phyloP scores from a whole-genome alignment of 35 echinoderm and acorn worm species.

The Anneissia japonica region DNA sequence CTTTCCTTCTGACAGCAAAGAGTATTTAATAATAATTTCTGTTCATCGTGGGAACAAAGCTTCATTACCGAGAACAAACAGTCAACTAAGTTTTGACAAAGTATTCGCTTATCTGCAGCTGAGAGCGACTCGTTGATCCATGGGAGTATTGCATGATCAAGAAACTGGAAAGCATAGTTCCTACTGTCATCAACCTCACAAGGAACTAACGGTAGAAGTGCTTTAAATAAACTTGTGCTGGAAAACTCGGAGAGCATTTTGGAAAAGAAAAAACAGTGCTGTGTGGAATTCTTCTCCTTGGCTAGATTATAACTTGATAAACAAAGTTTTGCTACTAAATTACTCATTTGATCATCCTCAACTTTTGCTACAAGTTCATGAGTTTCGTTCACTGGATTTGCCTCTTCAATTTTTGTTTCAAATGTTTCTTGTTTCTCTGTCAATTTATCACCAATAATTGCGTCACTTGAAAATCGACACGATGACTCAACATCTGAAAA shows the following conservation, averaged over 20 bases:
- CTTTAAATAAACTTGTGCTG: neutral
- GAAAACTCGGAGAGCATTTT: neutral
- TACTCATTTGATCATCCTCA: neutral
- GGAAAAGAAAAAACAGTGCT: neutral
- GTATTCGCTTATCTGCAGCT: neutral
- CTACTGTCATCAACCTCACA: neutral
- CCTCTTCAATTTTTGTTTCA: neutral
- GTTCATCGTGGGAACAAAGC: neutral
- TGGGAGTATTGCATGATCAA: conserved; percentile 38
- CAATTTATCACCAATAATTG: neutral
- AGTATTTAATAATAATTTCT: conserved; percentile 21
- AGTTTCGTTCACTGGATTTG: neutral
- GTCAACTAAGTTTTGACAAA: conserved; percentile 27
- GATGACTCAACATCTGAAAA: neutral
- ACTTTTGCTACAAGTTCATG: neutral
- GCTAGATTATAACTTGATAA: neutral
- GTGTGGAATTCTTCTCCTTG: neutral
- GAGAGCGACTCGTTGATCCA: conserved; percentile 33
- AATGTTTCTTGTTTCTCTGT: neutral
- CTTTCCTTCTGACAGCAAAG: conserved; percentile 9
- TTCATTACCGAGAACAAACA: conserved; percentile 12
- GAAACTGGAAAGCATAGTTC: conserved; percentile 5
- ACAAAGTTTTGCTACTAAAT: neutral
- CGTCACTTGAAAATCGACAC: neutral
- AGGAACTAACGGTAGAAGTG: neutral